Conservation (phyloP, 1,140 invertebrate species). For the Littorina saxatilis region DNA sequence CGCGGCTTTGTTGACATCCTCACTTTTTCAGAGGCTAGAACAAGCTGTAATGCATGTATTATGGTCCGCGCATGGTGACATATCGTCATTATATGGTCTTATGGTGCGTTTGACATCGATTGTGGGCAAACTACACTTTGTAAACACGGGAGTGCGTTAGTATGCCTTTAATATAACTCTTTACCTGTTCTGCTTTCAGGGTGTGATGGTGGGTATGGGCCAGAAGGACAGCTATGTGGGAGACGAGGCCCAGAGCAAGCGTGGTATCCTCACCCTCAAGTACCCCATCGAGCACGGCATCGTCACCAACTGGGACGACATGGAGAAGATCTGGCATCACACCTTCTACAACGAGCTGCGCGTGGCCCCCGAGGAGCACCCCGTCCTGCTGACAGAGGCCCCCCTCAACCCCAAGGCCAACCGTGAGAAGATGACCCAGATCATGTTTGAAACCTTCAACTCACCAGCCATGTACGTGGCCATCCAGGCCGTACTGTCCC, state of each 20-base stretch:
- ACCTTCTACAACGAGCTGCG: conserved; percentile 88
- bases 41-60: too few relatives aligned
- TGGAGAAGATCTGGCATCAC: conserved; percentile 95
- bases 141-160: too few relatives aligned
- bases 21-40: too few relatives aligned
- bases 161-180: too few relatives aligned
- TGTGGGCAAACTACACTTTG: too few relatives aligned
- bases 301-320: conserved; percentile 81
- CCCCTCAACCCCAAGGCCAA: conserved; percentile 74
- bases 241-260: conserved; percentile 84
- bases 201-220: conserved; percentile 68
- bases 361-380: conserved; percentile 85
- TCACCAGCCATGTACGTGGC: conserved; percentile 95
- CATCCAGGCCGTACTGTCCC: conserved; percentile 93
- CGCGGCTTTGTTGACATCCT: too few relatives aligned
- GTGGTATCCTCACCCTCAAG: conserved; percentile 78
- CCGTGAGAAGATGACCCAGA: conserved; percentile 78
- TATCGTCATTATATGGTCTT: too few relatives aligned
- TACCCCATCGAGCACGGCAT: conserved; percentile 79
- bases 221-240: conserved; percentile 78
- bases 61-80: too few relatives aligned
- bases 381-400: conserved; percentile 76
- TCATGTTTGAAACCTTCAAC: conserved; percentile 83
- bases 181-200: conserved; percentile 44
- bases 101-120: too few relatives aligned